Conservation (phyloP, 2,113 vertebrate genomes). For the Saccopteryx leptura region DNA sequence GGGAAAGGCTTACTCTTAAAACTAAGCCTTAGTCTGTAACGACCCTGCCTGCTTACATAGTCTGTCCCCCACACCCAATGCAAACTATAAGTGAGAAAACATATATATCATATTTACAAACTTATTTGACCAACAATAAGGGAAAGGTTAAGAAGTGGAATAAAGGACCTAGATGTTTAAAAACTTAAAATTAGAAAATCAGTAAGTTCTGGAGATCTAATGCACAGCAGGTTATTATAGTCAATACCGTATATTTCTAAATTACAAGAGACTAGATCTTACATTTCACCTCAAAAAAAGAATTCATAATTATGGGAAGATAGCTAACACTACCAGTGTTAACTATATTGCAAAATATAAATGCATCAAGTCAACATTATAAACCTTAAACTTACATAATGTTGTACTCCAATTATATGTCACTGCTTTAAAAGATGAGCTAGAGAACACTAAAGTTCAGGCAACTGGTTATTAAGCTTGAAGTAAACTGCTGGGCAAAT, state of each 20-base stretch:
- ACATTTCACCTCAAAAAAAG: slow-evolving; percentile 2
- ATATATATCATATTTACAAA: no score
- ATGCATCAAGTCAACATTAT: not conserved
- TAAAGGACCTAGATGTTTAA: not conserved
- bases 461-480: not conserved
- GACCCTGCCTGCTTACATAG: no score
- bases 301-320: not conserved
- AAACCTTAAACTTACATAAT: not conserved
- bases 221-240: not conserved
- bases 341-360: not conserved
- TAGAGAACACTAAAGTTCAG: not conserved
- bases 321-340: not conserved
- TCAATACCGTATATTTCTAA: slow-evolving; percentile 10
- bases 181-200: not conserved
- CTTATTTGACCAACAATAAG: not conserved
- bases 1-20: no score
- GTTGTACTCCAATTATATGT: not conserved
- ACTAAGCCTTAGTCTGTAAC: no score
- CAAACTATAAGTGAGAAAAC: no score
- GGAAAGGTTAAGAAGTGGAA: not conserved
- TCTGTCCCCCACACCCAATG: no score
- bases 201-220: not conserved
- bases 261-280: not conserved
- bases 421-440: not conserved
- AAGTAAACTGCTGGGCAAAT: not conserved